phyloP scores from a whole-genome alignment of 2,797 vertebrate genomes.

The Atherinosoma microstoma region DNA sequence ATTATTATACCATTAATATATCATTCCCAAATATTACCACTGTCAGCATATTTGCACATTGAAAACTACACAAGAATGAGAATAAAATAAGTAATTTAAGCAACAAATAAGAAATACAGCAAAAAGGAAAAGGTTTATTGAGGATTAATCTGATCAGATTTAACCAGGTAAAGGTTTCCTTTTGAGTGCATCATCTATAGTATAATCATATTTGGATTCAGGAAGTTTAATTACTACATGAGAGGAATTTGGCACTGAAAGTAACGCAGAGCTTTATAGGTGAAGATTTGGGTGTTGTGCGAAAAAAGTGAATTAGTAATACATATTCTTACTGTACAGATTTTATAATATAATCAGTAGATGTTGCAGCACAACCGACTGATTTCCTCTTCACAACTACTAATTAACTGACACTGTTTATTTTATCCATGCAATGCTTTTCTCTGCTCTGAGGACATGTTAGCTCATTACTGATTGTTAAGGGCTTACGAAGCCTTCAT shows the following conservation, averaged over 20 bases:
- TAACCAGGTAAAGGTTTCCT: neutral
- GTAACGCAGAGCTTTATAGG: conserved; percentile 14
- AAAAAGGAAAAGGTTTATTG: conserved; percentile 1
- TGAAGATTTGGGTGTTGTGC: conserved; percentile 4
- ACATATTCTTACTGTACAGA: conserved; percentile 39
- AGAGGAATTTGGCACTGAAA: neutral
- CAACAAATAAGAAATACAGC: neutral
- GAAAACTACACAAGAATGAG: neutral
- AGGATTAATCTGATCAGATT: neutral
- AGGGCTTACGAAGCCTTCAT: conserved; percentile 66
- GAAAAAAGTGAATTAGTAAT: conserved; percentile 32
- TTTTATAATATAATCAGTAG: conserved; percentile 36
- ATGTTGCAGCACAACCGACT: conserved; percentile 30
- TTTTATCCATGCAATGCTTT: conserved; percentile 53
- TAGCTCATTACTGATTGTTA: conserved; percentile 73
- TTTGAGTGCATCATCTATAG: neutral
- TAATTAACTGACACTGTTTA: conserved; percentile 71
- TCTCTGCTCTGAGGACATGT: conserved; percentile 69
- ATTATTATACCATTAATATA: no score
- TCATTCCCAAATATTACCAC: no score
- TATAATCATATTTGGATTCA: conserved; percentile 16
- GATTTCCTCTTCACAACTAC: conserved; percentile 53
- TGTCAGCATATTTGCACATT: no score
- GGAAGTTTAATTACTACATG: neutral
- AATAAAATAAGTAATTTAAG: conserved; percentile 4